These are phyloP conservation scores for Coleophora flavipennella DNA, from an alignment of 2,888 invertebrate genomes.

Conservation along the genomic window DNA sequence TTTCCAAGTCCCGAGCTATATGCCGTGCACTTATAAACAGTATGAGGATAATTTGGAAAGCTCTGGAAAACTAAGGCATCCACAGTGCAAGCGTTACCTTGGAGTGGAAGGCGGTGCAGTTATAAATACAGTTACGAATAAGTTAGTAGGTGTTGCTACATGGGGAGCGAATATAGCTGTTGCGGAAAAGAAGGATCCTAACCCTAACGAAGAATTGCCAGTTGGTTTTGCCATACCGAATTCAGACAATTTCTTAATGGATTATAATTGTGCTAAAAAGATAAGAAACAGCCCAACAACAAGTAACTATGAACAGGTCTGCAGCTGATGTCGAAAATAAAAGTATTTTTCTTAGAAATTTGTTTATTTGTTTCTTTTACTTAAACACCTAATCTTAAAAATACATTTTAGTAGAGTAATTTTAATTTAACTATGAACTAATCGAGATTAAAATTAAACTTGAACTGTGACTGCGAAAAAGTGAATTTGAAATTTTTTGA, in stretches of 20 bases:
- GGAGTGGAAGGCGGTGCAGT: conserved; percentile 9
- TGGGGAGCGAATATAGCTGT: conserved; percentile 10
- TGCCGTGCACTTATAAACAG: neutral
- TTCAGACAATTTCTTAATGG: conserved; percentile 4
- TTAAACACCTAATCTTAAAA: too few relatives aligned
- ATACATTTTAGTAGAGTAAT: neutral
- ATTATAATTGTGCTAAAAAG: conserved; percentile 7
- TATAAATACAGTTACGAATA: neutral
- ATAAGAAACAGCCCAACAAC: neutral
- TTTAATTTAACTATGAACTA: conserved; percentile 6
- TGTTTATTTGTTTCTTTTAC: too few relatives aligned
- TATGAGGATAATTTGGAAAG: neutral
- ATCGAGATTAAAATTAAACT: conserved; percentile 75
- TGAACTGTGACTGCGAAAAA: conserved; percentile 70
- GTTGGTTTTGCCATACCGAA: conserved; percentile 10
- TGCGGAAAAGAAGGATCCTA: too few relatives aligned
- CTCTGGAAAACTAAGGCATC: neutral
- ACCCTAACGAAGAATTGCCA: neutral
- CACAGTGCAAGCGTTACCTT: conserved; percentile 1
- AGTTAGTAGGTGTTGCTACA: conserved; percentile 9
- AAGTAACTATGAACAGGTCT: too few relatives aligned
- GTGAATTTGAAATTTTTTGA: conserved; percentile 44
- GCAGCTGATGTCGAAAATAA: too few relatives aligned
- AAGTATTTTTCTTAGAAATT: too few relatives aligned
- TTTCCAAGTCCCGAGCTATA: conserved; percentile 15